Evolutionary conservation across 2,113 vertebrate species (phyloP).

Genomic region (Struthidea cinerea): DNA sequence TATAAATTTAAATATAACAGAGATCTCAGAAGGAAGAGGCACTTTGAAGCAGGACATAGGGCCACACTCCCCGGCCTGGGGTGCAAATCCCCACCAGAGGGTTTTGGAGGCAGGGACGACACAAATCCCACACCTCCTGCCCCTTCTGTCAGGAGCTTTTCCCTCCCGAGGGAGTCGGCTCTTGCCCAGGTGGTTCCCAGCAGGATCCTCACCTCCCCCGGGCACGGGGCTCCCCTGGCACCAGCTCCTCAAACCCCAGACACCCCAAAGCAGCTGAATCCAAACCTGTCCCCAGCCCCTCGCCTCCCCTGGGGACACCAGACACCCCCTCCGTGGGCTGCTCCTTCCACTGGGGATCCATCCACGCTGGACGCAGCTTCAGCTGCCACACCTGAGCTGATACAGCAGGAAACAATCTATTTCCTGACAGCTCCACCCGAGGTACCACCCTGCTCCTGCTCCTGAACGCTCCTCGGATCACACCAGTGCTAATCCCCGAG

Average conservation of each 20-base stretch:
- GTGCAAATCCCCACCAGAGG: neutral
- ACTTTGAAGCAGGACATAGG: neutral
- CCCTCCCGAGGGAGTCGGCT: neutral
- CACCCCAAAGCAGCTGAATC: neutral
- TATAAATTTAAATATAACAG: neutral
- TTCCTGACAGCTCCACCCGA: neutral
- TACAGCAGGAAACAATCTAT: rapidly evolving
- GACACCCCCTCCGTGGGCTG: neutral
- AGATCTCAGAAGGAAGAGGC: neutral
- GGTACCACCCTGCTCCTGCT: neutral
- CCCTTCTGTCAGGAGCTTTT: neutral
- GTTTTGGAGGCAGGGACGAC: neutral
- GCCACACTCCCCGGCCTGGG: neutral
- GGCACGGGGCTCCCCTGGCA: neutral
- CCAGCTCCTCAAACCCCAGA: neutral
- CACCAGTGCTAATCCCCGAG: neutral
- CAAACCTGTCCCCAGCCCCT: neutral
- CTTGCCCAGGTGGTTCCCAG: neutral
- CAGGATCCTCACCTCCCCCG: neutral
- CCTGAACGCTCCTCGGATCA: neutral
- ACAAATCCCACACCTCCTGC: rapidly evolving
- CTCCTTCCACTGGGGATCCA: neutral
- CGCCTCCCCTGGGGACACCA: neutral
- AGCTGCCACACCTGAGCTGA: neutral
- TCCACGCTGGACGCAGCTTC: neutral